Conservation (phyloP, 2,888 invertebrate genomes). For the Tillus elongatus region DNA sequence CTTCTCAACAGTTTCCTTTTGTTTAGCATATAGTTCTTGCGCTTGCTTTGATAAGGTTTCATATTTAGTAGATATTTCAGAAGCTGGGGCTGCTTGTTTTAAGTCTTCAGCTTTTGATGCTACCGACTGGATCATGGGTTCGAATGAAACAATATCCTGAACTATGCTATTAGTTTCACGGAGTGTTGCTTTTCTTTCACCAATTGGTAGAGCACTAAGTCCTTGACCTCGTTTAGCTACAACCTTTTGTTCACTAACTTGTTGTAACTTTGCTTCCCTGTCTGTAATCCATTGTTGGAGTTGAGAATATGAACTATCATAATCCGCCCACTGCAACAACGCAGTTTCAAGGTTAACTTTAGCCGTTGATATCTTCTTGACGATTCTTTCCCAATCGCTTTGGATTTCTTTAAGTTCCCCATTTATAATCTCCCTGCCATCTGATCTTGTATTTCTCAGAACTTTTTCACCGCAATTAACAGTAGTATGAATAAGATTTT, state of each 20-base stretch:
- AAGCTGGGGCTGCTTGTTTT: slow-evolving; percentile 82
- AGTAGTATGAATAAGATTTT: slow-evolving; percentile 75
- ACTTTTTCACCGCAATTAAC: slow-evolving; percentile 88
- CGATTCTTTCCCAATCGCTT: slow-evolving; percentile 83
- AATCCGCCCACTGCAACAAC: slow-evolving; percentile 91
- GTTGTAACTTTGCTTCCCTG: slow-evolving; percentile 82
- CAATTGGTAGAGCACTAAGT: slow-evolving; percentile 67
- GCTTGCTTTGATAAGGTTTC: slow-evolving; percentile 84
- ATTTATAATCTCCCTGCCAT: slow-evolving; percentile 80
- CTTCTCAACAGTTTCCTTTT: slow-evolving; percentile 81
- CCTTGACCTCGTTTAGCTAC: slow-evolving; percentile 70
- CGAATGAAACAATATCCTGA: slow-evolving; percentile 92
- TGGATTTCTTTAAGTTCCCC: slow-evolving; percentile 81
- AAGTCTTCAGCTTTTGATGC: slow-evolving; percentile 88
- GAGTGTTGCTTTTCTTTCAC: slow-evolving; percentile 80
- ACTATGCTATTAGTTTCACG: slow-evolving; percentile 89
- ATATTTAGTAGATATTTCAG: slow-evolving; percentile 86
- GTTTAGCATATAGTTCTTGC: slow-evolving; percentile 78
- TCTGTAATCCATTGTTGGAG: slow-evolving; percentile 92
- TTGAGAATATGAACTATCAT: slow-evolving; percentile 86
- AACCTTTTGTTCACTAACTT: slow-evolving; percentile 79
- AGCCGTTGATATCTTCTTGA: slow-evolving; percentile 83
- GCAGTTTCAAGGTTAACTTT: slow-evolving; percentile 87
- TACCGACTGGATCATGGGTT: slow-evolving; percentile 94
- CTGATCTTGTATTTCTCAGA: slow-evolving; percentile 75